Evolutionary conservation across 2,888 invertebrate genomes (phyloP).

Genomic region (Epistrophe eligans): DNA sequence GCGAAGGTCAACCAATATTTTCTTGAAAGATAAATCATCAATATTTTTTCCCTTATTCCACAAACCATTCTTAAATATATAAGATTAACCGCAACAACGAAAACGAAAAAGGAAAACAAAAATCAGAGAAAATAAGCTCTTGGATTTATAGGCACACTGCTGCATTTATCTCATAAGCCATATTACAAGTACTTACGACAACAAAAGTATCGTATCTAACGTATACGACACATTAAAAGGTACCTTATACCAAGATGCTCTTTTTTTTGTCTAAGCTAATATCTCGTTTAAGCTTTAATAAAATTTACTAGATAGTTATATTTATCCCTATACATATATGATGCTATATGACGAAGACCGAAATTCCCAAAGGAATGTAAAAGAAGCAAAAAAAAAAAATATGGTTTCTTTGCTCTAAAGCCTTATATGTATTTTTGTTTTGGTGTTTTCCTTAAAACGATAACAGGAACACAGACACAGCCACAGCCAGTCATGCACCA

Average conservation of each 20-base stretch:
- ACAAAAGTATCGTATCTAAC: slow-evolving; percentile 10
- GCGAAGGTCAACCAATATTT: neutral
- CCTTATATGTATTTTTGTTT: slow-evolving; percentile 6
- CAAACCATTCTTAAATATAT: neutral
- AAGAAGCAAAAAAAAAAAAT: neutral
- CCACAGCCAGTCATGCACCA: slow-evolving; percentile 3
- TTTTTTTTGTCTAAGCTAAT: slow-evolving; percentile 12
- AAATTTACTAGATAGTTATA: slow-evolving; percentile 29
- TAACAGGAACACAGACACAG: slow-evolving; percentile 13
- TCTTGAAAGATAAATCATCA: neutral
- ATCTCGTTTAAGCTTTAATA: slow-evolving; percentile 33
- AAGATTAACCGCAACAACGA: neutral
- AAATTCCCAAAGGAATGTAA: slow-evolving; percentile 1
- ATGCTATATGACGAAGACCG: neutral
- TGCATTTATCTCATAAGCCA: slow-evolving; percentile 36
- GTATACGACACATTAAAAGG: slow-evolving; percentile 17
- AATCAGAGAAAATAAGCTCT: slow-evolving; percentile 7
- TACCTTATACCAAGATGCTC: neutral
- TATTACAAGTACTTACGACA: slow-evolving; percentile 30
- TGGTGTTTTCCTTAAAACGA: slow-evolving; percentile 8
- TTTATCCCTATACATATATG: neutral
- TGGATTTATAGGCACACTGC: slow-evolving; percentile 23
- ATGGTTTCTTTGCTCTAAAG: neutral
- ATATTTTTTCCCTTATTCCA: neutral
- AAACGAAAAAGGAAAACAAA: neutral